These are phyloP conservation scores for Eutolmus rufibarbis DNA, from an alignment of 2,888 invertebrate species.

Conservation along the genomic window DNA sequence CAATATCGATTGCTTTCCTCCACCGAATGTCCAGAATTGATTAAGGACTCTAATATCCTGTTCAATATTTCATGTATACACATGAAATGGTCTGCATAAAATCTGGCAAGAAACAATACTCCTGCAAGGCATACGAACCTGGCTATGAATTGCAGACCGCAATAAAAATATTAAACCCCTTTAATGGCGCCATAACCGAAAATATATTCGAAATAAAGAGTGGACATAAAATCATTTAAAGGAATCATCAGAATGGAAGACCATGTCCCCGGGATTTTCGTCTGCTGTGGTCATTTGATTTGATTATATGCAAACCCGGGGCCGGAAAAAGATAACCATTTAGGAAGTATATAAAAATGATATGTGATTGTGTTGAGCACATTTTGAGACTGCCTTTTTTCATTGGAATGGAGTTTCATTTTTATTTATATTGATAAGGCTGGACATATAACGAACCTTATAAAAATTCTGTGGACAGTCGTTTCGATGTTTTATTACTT, in stretches of 20 bases:
- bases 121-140: neutral
- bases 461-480: neutral
- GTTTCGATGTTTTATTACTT: neutral
- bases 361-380: constrained; percentile 25
- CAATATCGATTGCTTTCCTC: neutral
- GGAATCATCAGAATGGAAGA: neutral
- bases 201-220: constrained; percentile 45
- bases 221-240: constrained; percentile 46
- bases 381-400: neutral
- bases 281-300: neutral
- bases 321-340: neutral
- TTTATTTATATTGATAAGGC: neutral
- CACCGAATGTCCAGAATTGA: constrained; percentile 24
- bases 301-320: constrained; percentile 21
- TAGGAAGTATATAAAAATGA: constrained; percentile 44
- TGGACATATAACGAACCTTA: neutral
- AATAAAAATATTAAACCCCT: constrained; percentile 47
- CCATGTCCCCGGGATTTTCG: neutral
- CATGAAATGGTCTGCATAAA: constrained; percentile 9
- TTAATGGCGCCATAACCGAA: constrained; percentile 43
- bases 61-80: constrained; percentile 26
- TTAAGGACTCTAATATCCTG: constrained; percentile 29
- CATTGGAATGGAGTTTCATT: neutral
- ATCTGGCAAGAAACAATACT: neutral
- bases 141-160: constrained; percentile 7